Evolutionary conservation across 2,797 vertebrate genomes (phyloP), one percentile per base, ranked within the genome.

Genomic region (Rallus crepitans): DNA sequence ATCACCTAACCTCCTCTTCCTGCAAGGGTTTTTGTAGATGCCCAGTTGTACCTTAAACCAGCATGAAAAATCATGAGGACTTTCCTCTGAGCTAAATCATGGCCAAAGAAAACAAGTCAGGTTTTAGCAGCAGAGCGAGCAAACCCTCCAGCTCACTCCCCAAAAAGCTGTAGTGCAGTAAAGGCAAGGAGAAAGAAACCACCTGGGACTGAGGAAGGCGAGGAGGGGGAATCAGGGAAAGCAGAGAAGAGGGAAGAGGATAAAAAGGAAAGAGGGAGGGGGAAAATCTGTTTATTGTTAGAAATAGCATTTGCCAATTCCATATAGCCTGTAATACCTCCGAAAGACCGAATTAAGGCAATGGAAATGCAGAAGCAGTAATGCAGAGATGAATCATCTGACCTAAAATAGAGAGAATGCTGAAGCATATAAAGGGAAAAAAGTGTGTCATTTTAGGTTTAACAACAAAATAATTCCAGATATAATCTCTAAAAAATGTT

Each of bases 311-410:
- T 60, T 93, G 63, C 40, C 77, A 86, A 84, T 86, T 70, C 80
- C 70, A 70, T 93, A 89, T 68, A 91, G 85, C 82, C 47, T 69
- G 60, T n/a, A 81, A 73, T 42, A 45, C 56, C 87, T 94, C 90
- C 31, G 12, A 91, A 94, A 96, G 83, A 82, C 65, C 77, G 42
- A 95, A 96, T 94, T 96, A 94, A 94, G 87, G 96, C 85, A 96
- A 87, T 93, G 88, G 89, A 90, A 97, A 94, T 48, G 82, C 66
- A 91, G 90, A 91, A 96, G 77, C 82, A 95, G 60, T 94, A 95
- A 94, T 18, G 87, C 94, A 93, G 91, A 92, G 89, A 94, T 95
- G 93, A 96, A 96, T 95, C 94, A 96, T 96, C 91, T 96, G 80
- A 94, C 91, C 90, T 86, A 96, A 95, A 95, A 96, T 69, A 96